Evolutionary conservation across 2,888 invertebrate genomes (phyloP).

Genomic region (Pristionchus exspectatus): DNA sequence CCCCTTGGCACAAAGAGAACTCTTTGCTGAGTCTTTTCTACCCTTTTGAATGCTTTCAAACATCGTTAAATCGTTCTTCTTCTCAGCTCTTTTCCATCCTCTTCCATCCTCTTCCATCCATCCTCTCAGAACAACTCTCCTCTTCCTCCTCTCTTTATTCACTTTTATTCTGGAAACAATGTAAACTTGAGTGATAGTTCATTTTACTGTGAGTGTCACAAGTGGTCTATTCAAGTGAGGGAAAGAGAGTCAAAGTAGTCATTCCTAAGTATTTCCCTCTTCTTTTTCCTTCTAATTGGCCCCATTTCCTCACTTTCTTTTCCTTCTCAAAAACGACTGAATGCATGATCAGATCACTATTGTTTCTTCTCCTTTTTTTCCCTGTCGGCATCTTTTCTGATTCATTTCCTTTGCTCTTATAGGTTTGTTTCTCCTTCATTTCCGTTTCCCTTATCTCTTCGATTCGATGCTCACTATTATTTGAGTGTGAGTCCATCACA

Average conservation of each 20-base stretch:
- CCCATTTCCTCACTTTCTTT: neutral
- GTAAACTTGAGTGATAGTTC: neutral
- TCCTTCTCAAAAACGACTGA: neutral
- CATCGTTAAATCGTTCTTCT: slow-evolving; percentile 2
- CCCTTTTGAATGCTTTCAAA: neutral
- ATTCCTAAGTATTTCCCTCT: slow-evolving; percentile 2
- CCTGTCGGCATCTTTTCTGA: neutral
- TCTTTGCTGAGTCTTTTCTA: neutral
- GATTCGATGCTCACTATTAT: neutral
- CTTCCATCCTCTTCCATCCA: too few relatives aligned
- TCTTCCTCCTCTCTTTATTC: neutral
- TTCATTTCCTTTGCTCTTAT: neutral
- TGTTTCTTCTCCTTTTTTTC: neutral
- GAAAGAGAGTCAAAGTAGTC: slow-evolving; percentile 41
- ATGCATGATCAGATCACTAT: neutral
- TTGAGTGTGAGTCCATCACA: neutral
- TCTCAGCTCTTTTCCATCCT: neutral
- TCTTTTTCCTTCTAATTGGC: neutral
- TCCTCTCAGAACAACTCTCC: neutral
- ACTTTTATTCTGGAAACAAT: slow-evolving; percentile 7
- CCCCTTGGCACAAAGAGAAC: neutral
- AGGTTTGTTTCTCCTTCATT: neutral
- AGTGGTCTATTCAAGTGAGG: slow-evolving; percentile 42
- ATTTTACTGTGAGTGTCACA: slow-evolving; percentile 5
- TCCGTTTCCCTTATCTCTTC: neutral